Conservation (phyloP, 2,113 vertebrate genomes). For the Ancistrus triradiatus region DNA sequence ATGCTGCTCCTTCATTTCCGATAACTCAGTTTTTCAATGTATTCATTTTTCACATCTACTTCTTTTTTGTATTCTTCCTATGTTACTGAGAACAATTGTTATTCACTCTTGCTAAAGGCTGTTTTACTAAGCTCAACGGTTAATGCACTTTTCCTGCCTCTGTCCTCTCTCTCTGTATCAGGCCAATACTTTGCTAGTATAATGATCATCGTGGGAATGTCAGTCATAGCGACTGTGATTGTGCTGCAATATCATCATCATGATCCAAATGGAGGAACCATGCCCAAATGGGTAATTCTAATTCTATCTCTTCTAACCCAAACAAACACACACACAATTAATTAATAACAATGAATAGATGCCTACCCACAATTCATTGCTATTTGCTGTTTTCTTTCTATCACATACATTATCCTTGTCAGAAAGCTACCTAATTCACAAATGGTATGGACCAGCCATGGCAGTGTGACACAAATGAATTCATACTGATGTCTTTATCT, state of each 20-base stretch:
- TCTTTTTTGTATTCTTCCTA: too few relatives aligned
- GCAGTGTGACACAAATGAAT: neutral
- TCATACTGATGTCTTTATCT: neutral
- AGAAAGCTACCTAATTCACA: too few relatives aligned
- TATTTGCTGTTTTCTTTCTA: neutral
- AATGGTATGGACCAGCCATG: too few relatives aligned
- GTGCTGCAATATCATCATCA: constrained; percentile 79
- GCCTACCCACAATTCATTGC: neutral
- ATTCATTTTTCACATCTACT: too few relatives aligned
- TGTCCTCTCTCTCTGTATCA: constrained; percentile 46
- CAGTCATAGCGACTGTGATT: constrained; percentile 74
- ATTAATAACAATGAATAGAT: too few relatives aligned
- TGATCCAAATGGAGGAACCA: constrained; percentile 72
- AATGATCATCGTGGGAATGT: constrained; percentile 79
- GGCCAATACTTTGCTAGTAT: constrained; percentile 80
- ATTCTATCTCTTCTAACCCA: neutral
- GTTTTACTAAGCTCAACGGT: too few relatives aligned
- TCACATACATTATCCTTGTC: too few relatives aligned
- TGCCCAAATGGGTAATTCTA: constrained; percentile 76
- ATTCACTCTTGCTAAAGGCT: too few relatives aligned
- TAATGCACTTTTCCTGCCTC: constrained; percentile 37
- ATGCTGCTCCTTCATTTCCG: too few relatives aligned
- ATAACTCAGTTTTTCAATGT: too few relatives aligned
- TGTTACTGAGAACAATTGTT: too few relatives aligned
- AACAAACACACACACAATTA: constrained; percentile 2